A percentile compares a stretch with the other conserved stretches of the same genome.
phyloP scores from a whole-genome alignment of 1,140 invertebrate genomes.

The Myzus persicae region DNA sequence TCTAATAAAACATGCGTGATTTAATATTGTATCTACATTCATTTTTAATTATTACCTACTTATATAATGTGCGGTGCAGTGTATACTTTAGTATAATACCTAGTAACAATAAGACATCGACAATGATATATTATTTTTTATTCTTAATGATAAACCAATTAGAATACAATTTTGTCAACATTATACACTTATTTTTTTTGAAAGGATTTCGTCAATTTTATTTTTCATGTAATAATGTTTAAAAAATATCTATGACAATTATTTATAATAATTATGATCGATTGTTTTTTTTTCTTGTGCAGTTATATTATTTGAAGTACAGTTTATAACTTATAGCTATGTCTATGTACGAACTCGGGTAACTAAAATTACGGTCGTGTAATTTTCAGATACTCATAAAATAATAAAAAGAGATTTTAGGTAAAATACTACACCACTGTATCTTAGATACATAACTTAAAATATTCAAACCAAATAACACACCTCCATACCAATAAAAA shows the following conservation, averaged over 20 bases:
- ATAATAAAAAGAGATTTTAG: too few relatives aligned
- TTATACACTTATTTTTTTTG: not conserved
- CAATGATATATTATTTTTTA: not conserved
- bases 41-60: not conserved
- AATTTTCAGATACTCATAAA: not conserved
- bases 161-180: not conserved
- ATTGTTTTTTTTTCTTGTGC: too few relatives aligned
- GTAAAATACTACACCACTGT: not conserved
- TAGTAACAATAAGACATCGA: not conserved
- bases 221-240: not conserved
- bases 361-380: not conserved
- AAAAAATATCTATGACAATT: too few relatives aligned
- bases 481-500: not conserved
- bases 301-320: too few relatives aligned
- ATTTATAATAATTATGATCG: too few relatives aligned
- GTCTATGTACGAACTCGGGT: too few relatives aligned
- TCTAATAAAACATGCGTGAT: not conserved
- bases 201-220: not conserved
- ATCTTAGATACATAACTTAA: not conserved
- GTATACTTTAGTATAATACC: not conserved
- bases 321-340: too few relatives aligned
- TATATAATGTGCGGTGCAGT: not conserved
- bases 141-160: not conserved
- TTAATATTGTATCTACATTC: too few relatives aligned
- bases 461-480: too few relatives aligned